A percentile compares a stretch with the other conserved stretches of the same genome.
phyloP scores from a whole-genome alignment of 2,113 vertebrate species.

The Boleophthalmus pectinirostris region DNA sequence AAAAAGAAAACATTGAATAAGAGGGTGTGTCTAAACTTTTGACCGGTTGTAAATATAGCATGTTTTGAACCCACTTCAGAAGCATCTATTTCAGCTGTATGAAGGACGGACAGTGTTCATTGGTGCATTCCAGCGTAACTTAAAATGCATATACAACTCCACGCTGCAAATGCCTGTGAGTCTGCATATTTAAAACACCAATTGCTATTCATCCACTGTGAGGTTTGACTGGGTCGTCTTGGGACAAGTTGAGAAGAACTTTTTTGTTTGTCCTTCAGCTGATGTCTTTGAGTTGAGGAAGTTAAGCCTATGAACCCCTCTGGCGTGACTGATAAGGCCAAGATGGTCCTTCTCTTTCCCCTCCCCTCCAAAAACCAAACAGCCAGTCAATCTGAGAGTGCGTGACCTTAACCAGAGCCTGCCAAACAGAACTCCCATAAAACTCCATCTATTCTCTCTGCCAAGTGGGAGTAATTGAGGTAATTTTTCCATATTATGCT shows the following conservation, averaged over 20 bases:
- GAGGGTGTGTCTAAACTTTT: no score
- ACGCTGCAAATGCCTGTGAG: not conserved
- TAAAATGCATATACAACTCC: slow-evolving; percentile 10
- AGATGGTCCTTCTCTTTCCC: slow-evolving; percentile 29
- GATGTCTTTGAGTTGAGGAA: slow-evolving; percentile 6
- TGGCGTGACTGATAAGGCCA: slow-evolving; percentile 26
- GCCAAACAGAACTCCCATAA: slow-evolving; percentile 38
- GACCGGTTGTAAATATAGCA: no score
- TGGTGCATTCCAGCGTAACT: slow-evolving; percentile 32
- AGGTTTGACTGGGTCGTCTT: not conserved
- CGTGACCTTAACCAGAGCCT: slow-evolving; percentile 42
- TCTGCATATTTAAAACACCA: slow-evolving; percentile 3
- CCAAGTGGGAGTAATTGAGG: slow-evolving; percentile 52
- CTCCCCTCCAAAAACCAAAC: slow-evolving; percentile 20
- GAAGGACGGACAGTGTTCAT: slow-evolving; percentile 26
- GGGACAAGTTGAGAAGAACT: not conserved
- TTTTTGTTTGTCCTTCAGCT: slow-evolving; percentile 1
- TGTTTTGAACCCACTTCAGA: no score
- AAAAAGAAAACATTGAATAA: no score
- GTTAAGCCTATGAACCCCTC: not conserved
- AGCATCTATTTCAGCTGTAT: no score
- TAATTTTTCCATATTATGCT: slow-evolving; percentile 57
- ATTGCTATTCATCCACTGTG: not conserved
- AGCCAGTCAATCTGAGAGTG: slow-evolving; percentile 28
- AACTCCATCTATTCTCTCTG: slow-evolving; percentile 34